Percentiles rank a stretch among this genome's conserved stretches.
phyloP scores from a whole-genome alignment of 2,888 invertebrate genomes.

The Sarcophaga rosellei region DNA sequence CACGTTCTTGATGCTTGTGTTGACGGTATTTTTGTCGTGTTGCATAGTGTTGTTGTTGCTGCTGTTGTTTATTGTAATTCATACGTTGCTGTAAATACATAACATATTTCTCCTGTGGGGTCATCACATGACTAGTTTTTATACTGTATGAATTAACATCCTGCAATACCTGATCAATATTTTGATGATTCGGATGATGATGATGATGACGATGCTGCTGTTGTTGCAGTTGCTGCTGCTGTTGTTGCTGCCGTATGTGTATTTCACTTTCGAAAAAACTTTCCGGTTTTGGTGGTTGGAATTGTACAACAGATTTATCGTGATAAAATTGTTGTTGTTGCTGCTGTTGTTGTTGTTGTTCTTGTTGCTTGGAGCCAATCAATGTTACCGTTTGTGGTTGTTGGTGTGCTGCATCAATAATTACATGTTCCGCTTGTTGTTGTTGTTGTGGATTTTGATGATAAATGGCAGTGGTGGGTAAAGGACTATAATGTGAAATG shows the following conservation, averaged over 20 bases:
- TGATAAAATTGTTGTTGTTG: slow-evolving; percentile 62
- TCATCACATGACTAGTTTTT: slow-evolving; percentile 74
- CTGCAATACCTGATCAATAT: slow-evolving; percentile 63
- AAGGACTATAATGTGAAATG: slow-evolving; percentile 61
- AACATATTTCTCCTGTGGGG: slow-evolving; percentile 80
- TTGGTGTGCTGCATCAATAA: slow-evolving; percentile 65
- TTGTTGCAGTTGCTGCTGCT: slow-evolving; percentile 59
- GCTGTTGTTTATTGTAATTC: slow-evolving; percentile 72
- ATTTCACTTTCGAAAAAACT: slow-evolving; percentile 67
- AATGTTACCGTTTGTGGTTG: slow-evolving; percentile 69
- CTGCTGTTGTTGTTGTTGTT: slow-evolving; percentile 68
- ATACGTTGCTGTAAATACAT: slow-evolving; percentile 79
- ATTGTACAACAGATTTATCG: slow-evolving; percentile 63
- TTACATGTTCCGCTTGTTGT: slow-evolving; percentile 46
- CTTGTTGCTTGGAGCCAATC: slow-evolving; percentile 70
- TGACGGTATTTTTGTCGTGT: slow-evolving; percentile 56
- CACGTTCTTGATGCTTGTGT: slow-evolving; percentile 58
- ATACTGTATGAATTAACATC: slow-evolving; percentile 58
- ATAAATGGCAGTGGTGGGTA: slow-evolving; percentile 44
- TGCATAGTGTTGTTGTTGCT: slow-evolving; percentile 63
- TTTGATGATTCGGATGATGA: slow-evolving; percentile 64
- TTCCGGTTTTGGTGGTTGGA: slow-evolving; percentile 67
- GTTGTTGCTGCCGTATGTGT: slow-evolving; percentile 43
- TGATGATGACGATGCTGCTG: slow-evolving; percentile 49
- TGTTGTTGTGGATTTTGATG: slow-evolving; percentile 59